Evolutionary conservation across 2,113 vertebrate species (phyloP).

Genomic region (Salvelinus fontinalis): DNA sequence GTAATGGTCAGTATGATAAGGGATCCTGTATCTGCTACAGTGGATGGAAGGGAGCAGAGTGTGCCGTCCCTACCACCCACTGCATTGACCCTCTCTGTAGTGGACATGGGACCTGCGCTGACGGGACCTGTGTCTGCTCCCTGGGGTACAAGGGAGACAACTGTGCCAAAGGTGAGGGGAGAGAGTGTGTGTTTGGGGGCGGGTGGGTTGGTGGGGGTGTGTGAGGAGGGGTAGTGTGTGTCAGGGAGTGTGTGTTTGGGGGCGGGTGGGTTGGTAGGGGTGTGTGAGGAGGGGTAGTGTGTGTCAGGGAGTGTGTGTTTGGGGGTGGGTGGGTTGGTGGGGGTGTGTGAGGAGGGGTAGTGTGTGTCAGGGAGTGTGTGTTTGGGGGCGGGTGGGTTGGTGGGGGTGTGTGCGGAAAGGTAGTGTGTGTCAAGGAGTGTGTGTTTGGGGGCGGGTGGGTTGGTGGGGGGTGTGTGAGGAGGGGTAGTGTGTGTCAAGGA

Average conservation of each 20-base stretch:
- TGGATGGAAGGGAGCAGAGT: conserved; percentile 96
- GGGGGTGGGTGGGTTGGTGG: no score
- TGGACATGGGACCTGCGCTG: conserved; percentile 91
- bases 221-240: not conserved
- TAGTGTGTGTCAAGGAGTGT: not conserved
- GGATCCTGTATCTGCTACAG: conserved; percentile 97
- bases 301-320: no score
- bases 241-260: not conserved
- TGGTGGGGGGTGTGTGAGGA: no score
- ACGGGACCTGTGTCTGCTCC: conserved; percentile 92
- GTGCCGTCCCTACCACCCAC: conserved; percentile 89
- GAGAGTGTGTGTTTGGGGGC: not conserved
- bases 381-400: no score
- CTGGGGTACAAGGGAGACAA: conserved; percentile 92
- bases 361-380: no score
- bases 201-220: not conserved
- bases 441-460: not conserved
- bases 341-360: no score
- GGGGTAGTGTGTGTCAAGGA: no score
- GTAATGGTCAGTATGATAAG: conserved; percentile 97
- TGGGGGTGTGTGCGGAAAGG: no score
- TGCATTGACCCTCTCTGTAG: conserved; percentile 94
- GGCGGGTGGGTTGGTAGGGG: fast-evolving
- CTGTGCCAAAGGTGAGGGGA: conserved; percentile 89
- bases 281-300: no score